Conservation (phyloP, 1,140 invertebrate genomes). For the Drosophila rhopaloa region DNA sequence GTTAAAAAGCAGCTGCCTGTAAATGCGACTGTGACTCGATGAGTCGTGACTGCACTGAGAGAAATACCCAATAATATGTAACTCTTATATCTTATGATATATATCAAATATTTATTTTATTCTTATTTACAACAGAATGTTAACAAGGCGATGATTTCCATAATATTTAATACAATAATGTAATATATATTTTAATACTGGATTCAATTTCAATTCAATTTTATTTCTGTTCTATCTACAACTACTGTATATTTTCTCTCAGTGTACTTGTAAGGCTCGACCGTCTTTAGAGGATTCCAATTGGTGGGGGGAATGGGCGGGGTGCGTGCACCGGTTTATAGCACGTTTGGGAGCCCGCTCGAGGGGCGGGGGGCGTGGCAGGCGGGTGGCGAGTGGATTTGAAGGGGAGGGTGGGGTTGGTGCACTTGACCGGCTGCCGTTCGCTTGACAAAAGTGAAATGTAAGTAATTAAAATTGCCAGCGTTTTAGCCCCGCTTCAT, state of each 20-base stretch:
- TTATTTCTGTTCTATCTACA: background rate
- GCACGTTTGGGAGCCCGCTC: constrained; percentile 62
- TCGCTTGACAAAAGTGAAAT: constrained; percentile 76
- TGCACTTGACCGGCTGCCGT: constrained; percentile 75
- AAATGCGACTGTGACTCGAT: constrained; percentile 41
- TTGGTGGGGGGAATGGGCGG: constrained; percentile 5
- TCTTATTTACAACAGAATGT: too few relatives aligned
- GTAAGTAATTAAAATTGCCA: constrained; percentile 80
- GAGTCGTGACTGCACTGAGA: constrained; percentile 40
- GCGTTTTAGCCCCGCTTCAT: constrained; percentile 52
- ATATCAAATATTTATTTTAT: too few relatives aligned
- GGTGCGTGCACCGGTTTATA: constrained; percentile 71
- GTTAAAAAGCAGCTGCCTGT: constrained; percentile 68
- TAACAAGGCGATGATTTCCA: too few relatives aligned
- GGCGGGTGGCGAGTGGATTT: background rate
- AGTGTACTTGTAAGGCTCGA: constrained; percentile 14
- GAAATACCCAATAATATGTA: background rate
- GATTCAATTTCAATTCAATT: too few relatives aligned
- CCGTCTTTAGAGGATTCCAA: constrained; percentile 22
- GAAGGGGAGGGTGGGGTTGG: background rate
- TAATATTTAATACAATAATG: too few relatives aligned
- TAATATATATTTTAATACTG: too few relatives aligned
- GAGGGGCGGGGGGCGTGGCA: background rate
- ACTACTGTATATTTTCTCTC: background rate
- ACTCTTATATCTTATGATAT: background rate